Base-by-base conservation (phyloP, 2,113 vertebrate species). In the Tinamus guttatus region DNA sequence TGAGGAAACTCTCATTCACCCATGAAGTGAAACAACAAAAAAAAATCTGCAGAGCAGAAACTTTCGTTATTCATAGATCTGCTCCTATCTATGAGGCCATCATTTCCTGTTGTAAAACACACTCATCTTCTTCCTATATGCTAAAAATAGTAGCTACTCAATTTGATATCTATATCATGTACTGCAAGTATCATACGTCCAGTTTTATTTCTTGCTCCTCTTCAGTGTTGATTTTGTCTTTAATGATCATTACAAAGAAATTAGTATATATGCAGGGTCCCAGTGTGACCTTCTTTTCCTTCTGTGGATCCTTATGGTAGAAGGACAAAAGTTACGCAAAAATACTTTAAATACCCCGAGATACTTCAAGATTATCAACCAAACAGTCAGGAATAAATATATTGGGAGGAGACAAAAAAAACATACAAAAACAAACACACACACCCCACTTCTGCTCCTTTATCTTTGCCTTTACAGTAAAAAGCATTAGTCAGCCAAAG, bases 21-120 rank as follows among this genome's bases (percentile, higher is more conserved):
- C 8, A 1, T 36, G 14, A 87, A 90, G 67, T 75, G 77, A 94
- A 90, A 73, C 34, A 69, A 90, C 82, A 13, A 47, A 52, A 68
- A 73, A 90, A 80, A 84, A 22, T 77, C 54, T 69, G 27, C 73
- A 62, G 47, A 92, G 81, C 81, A 85, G 87, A 77, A 96, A 92
- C 88, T 62, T 78, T 71, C n/a, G n/a, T 86, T 95, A 96, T 79
- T 95, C 92, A 94, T 73, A 94, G 87, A 85, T 73, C 77, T 71
- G 43, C 38, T 86, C 80, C 6, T 60, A 79, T 96, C 95, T 96
- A 68, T 45, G 58, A 90, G 94, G 82, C 59, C 93, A 95, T 93
- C 90, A 32, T 63, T 96, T 96, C 95, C 96, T 97, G 94, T 94
- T 80, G 65, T 93, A 94, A 96, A 89, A 96, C 40, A 79, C 5